phyloP scores from a whole-genome alignment of 2,888 invertebrate genomes.

The Pomacea canaliculata region DNA sequence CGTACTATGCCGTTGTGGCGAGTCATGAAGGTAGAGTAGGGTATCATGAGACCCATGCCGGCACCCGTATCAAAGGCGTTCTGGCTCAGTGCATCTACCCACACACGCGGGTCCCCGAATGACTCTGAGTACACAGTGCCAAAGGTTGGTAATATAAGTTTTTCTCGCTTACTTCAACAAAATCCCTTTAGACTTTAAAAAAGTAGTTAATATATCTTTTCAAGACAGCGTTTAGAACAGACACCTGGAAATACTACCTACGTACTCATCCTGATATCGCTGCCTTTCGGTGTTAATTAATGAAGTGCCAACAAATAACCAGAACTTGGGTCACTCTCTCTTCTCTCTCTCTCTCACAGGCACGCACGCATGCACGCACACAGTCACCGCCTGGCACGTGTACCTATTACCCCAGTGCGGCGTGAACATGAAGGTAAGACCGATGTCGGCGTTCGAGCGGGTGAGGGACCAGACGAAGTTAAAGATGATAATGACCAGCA shows the following conservation, averaged over 20 bases:
- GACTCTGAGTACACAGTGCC: conserved; percentile 43
- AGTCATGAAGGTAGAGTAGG: conserved; percentile 62
- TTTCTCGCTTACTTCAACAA: no score
- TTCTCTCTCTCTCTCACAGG: no score
- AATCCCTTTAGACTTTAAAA: no score
- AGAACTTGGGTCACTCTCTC: no score
- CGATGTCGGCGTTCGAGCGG: conserved; percentile 48
- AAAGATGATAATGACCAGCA: conserved; percentile 55
- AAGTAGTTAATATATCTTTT: no score
- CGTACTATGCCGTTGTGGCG: conserved; percentile 55
- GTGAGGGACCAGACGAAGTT: conserved; percentile 63
- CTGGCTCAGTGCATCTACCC: conserved; percentile 63
- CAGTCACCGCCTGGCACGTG: no score
- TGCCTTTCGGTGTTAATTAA: no score
- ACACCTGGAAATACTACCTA: no score
- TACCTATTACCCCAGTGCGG: conserved; percentile 56
- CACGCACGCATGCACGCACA: no score
- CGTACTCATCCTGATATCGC: no score
- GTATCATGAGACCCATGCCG: conserved; percentile 59
- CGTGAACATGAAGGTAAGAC: conserved; percentile 60
- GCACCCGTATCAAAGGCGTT: conserved; percentile 66
- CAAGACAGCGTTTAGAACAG: no score
- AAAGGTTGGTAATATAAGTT: neutral
- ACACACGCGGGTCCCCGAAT: conserved; percentile 54
- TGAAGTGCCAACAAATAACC: no score